phyloP scores from a whole-genome alignment of 2,113 vertebrate genomes.

The Puntigrus tetrazona region DNA sequence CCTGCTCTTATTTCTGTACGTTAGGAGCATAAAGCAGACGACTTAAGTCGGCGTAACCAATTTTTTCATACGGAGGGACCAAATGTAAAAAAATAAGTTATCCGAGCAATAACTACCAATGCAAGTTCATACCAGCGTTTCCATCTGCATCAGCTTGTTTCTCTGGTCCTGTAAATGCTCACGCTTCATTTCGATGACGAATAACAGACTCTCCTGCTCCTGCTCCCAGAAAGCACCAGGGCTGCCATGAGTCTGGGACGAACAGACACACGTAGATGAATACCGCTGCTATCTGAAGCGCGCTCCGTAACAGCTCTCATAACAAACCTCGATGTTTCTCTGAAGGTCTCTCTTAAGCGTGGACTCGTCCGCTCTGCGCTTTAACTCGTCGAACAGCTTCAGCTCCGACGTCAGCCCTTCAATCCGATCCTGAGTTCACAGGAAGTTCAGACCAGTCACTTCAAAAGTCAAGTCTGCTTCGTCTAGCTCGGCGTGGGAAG shows the following conservation, averaged over 20 bases:
- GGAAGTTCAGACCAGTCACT: conserved; percentile 26
- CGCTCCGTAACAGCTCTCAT: neutral
- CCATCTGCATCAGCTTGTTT: conserved; percentile 82
- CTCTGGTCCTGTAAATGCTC: conserved; percentile 81
- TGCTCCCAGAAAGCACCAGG: conserved; percentile 94
- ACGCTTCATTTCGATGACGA: conserved; percentile 94
- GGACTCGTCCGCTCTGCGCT: conserved; percentile 80
- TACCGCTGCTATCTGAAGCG: neutral
- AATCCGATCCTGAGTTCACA: conserved; percentile 71
- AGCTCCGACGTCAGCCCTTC: conserved; percentile 75
- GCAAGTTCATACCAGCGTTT: conserved; percentile 75
- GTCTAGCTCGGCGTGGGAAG: conserved; percentile 5
- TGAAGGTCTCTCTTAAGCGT: conserved; percentile 84
- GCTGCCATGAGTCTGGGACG: conserved; percentile 83
- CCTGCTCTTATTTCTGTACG: neutral
- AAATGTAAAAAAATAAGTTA: too few relatives aligned
- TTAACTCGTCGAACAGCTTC: conserved; percentile 80
- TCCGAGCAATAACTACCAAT: neutral
- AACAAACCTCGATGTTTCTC: conserved; percentile 80
- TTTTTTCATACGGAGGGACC: neutral
- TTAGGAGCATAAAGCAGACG: neutral
- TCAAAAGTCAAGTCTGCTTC: conserved; percentile 23
- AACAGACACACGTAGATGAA: neutral
- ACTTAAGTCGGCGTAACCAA: neutral
- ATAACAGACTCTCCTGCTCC: conserved; percentile 92